Conservation (phyloP, 2,113 vertebrate genomes). For the Neotoma lepida region DNA sequence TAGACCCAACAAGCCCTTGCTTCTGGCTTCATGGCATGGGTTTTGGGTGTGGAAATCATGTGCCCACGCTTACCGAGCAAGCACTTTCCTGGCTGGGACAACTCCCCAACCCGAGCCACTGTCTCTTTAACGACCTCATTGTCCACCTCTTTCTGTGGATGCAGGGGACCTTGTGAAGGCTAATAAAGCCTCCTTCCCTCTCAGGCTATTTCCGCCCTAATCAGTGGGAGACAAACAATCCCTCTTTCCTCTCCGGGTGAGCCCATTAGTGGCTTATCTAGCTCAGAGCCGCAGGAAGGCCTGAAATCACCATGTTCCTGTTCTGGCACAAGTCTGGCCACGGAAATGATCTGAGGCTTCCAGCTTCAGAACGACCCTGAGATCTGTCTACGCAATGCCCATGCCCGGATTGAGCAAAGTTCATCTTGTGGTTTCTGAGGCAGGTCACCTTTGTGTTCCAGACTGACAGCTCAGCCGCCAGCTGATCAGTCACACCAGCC, state of each 20-base stretch:
- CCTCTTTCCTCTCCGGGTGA: neutral
- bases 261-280: constrained; percentile 60
- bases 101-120: neutral
- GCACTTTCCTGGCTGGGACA: neutral
- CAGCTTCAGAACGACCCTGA: constrained; percentile 32
- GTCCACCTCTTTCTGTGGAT: neutral
- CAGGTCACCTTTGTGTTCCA: constrained; percentile 47
- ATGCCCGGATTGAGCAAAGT: constrained; percentile 11
- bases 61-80: neutral
- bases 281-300: constrained; percentile 37
- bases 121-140: constrained; percentile 19
- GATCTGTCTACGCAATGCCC: constrained; percentile 61
- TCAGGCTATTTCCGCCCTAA: neutral
- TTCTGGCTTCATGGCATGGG: neutral
- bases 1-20: neutral
- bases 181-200: neutral
- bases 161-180: constrained; percentile 40
- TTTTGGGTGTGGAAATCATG: neutral
- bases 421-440: neutral
- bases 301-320: neutral
- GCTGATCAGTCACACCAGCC: constrained; percentile 48
- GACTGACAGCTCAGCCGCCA: neutral
- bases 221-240: constrained; percentile 19
- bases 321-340: neutral
- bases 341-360: constrained; percentile 41